Evolutionary conservation across 2,888 invertebrate species (phyloP).

Genomic region (Drosophila paucipuncta): DNA sequence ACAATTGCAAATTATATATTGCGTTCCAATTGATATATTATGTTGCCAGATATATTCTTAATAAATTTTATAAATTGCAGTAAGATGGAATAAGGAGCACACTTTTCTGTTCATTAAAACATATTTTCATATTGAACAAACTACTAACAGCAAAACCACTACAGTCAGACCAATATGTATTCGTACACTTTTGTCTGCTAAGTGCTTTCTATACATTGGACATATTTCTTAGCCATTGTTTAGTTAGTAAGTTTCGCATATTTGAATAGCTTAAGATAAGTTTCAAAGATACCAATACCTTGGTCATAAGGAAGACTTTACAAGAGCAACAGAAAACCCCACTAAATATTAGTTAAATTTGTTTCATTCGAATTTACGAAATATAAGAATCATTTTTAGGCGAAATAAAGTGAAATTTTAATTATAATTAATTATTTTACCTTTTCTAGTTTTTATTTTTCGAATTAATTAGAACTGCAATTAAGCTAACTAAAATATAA

Average conservation of each 20-base stretch:
- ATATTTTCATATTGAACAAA: neutral
- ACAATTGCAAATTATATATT: neutral
- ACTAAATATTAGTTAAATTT: neutral
- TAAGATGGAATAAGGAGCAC: neutral
- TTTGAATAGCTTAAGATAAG: neutral
- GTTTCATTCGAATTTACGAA: rapidly evolving
- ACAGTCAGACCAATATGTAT: neutral
- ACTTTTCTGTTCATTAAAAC: neutral
- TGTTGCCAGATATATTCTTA: neutral
- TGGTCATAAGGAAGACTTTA: neutral
- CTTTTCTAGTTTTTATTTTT: neutral
- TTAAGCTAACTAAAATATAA: neutral
- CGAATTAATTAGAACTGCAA: neutral
- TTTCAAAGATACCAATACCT: neutral
- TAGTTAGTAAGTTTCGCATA: too few relatives aligned
- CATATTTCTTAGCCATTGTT: neutral
- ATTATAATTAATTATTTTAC: neutral
- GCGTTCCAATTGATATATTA: neutral
- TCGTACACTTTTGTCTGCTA: neutral
- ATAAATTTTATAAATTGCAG: neutral
- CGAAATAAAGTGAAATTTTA: neutral
- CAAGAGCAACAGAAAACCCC: neutral
- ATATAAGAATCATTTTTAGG: neutral
- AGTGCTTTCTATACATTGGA: neutral
- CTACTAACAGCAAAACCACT: neutral